Percentiles rank a stretch among this genome's conserved stretches.
Evolutionary conservation across 1,140 invertebrate species (phyloP).

Genomic region (Sesamia nonagrioides): DNA sequence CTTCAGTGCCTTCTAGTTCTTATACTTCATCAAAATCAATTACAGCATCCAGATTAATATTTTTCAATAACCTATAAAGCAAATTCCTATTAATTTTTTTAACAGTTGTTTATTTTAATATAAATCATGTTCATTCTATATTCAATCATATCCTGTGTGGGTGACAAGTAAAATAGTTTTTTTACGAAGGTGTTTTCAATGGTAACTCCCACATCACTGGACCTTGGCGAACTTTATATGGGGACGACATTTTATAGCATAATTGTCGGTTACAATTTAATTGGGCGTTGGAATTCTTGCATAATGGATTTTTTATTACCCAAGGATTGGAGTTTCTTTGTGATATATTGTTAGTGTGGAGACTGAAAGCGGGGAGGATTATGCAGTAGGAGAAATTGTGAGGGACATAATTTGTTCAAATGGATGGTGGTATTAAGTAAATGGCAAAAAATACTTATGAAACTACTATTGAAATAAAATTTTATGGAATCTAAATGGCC

Average conservation of each 20-base stretch:
- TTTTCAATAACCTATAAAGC: constrained; percentile 4
- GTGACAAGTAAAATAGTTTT: constrained; percentile 56
- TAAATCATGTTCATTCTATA: constrained; percentile 31
- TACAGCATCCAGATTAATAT: neutral
- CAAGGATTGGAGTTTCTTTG: neutral
- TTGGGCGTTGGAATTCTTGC: constrained; percentile 53
- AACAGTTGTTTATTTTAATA: constrained; percentile 27
- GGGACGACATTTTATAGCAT: constrained; percentile 53
- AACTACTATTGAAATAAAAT: too few species aligned
- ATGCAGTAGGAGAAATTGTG: too few species aligned
- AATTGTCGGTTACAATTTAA: constrained; percentile 66
- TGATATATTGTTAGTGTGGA: neutral
- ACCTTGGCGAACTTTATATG: constrained; percentile 74
- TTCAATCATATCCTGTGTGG: constrained; percentile 55
- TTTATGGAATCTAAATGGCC: too few species aligned
- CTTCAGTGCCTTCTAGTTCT: neutral
- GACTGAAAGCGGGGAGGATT: neutral
- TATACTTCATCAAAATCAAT: neutral
- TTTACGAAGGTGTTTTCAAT: constrained; percentile 70
- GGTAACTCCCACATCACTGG: constrained; percentile 63
- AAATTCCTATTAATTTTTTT: neutral
- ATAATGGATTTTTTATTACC: constrained; percentile 47
- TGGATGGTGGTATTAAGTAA: neutral
- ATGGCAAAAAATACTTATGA: neutral
- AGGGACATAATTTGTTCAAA: neutral